Percentiles rank a stretch among this genome's conserved stretches.
Conservation (phyloP, 1,140 invertebrate species). For the Agraylea sexmaculata region DNA sequence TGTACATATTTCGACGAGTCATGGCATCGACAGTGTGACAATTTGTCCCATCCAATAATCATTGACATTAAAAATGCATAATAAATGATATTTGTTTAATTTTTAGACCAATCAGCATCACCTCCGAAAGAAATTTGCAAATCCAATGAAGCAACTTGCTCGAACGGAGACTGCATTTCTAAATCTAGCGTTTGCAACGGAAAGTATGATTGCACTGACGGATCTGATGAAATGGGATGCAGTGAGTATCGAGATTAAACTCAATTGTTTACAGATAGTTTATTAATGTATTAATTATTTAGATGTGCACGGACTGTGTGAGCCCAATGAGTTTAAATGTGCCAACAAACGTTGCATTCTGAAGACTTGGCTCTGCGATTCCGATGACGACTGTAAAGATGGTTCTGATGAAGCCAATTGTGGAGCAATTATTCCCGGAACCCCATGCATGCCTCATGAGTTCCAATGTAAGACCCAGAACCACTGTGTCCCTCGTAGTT, state of each 20-base stretch:
- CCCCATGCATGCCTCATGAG: constrained; percentile 66
- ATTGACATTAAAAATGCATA: no score
- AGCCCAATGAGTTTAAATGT: constrained; percentile 90
- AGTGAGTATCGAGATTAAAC: constrained; percentile 43
- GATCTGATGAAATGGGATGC: constrained; percentile 82
- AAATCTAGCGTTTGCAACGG: constrained; percentile 74
- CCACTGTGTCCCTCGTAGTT: constrained; percentile 88
- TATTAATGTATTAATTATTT: constrained; percentile 7
- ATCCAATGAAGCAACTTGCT: constrained; percentile 76
- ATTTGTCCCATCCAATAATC: no score
- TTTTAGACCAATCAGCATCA: constrained; percentile 33
- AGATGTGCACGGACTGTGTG: constrained; percentile 54
- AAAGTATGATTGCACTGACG: constrained; percentile 67
- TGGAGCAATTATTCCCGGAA: constrained; percentile 42
- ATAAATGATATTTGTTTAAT: constrained; percentile 6
- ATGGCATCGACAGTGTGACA: no score
- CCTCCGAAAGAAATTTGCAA: constrained; percentile 51
- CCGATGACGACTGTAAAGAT: constrained; percentile 87
- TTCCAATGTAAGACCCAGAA: constrained; percentile 63
- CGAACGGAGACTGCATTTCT: constrained; percentile 81
- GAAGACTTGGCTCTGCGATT: constrained; percentile 85
- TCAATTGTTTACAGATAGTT: constrained; percentile 6
- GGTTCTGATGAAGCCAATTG: constrained; percentile 70
- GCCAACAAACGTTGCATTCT: constrained; percentile 78
- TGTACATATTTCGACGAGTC: no score